phyloP scores from a whole-genome alignment of 2,113 vertebrate genomes.

The Meles meles region DNA sequence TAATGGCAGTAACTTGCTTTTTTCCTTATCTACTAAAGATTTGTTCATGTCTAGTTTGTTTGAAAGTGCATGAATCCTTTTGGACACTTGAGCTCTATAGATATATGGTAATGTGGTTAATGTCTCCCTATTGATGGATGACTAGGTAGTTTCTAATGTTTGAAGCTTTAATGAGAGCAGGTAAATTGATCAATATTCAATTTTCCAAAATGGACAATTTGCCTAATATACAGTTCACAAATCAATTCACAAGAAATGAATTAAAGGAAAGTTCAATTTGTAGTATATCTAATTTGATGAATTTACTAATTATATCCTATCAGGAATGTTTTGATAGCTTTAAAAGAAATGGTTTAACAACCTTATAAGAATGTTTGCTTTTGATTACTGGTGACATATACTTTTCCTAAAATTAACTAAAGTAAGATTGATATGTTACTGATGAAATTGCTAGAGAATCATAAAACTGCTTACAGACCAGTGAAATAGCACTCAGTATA shows the following conservation, averaged over 20 bases:
- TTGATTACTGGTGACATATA: neutral
- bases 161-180: neutral
- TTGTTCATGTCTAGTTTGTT: neutral
- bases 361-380: neutral
- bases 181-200: slow-evolving; percentile 23
- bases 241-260: neutral
- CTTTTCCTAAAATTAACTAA: slow-evolving; percentile 38
- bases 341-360: slow-evolving; percentile 8
- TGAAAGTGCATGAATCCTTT: neutral
- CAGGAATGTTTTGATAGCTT: neutral
- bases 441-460: neutral
- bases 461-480: neutral
- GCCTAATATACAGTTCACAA: neutral
- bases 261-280: slow-evolving; percentile 24
- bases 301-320: neutral
- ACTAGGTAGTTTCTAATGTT: neutral
- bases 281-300: slow-evolving; percentile 14
- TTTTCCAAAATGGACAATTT: slow-evolving; percentile 35
- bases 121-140: neutral
- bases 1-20: neutral
- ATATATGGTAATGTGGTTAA: neutral
- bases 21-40: neutral
- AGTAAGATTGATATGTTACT: neutral
- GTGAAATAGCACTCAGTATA: neutral
- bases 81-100: neutral